Evolutionary conservation across 2,797 vertebrate genomes (phyloP).

Genomic region (Agapornis canus): DNA sequence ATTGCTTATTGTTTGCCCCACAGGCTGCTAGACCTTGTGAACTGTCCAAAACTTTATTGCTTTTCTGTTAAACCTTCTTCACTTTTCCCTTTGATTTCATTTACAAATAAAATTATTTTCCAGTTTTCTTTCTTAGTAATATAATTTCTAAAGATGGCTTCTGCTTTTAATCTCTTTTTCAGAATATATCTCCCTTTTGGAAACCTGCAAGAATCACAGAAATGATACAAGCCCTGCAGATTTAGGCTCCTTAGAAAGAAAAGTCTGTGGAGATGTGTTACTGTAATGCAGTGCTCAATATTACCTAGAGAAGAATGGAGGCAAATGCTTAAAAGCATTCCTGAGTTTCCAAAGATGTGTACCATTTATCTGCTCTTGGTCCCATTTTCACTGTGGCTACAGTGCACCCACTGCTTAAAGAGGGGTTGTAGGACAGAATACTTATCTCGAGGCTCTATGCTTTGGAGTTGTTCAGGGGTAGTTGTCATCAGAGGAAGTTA

Average conservation of each 20-base stretch:
- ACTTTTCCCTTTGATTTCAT: background rate
- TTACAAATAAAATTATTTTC: background rate
- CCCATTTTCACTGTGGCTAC: background rate
- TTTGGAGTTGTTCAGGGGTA: background rate
- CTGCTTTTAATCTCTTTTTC: background rate
- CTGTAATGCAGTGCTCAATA: background rate
- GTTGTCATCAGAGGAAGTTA: background rate
- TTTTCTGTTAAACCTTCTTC: background rate
- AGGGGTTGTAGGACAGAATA: background rate
- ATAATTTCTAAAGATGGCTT: background rate
- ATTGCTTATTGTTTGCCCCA: constrained; percentile 57
- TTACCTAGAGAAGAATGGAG: background rate
- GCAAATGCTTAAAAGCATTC: background rate
- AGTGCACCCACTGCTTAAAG: fast-evolving
- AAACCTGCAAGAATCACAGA: background rate
- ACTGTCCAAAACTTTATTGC: constrained; percentile 29
- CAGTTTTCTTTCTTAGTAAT: background rate
- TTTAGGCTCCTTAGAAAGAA: background rate
- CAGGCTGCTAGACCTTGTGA: constrained; percentile 43
- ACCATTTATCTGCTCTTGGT: background rate
- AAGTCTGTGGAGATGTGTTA: background rate
- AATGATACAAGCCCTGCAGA: background rate
- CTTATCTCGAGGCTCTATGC: background rate
- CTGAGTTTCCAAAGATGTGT: background rate
- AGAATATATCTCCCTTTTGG: background rate